Evolutionary conservation across 2,888 invertebrate genomes (phyloP).

Genomic region (Scaptomyza caliginosa): DNA sequence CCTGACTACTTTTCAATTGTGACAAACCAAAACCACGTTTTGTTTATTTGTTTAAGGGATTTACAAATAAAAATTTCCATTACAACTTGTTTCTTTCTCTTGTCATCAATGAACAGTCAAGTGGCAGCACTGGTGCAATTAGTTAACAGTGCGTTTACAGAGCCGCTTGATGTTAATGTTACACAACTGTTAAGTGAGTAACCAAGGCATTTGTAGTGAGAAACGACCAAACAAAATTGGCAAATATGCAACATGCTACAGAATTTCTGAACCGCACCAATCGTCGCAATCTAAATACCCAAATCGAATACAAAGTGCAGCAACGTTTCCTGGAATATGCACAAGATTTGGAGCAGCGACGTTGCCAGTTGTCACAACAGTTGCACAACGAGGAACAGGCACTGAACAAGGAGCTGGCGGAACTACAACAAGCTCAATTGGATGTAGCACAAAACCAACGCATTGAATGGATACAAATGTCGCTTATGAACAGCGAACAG

Average conservation of each 20-base stretch:
- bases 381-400: slow-evolving; percentile 30
- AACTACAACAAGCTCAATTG: slow-evolving; percentile 21
- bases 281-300: slow-evolving; percentile 54
- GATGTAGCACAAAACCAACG: slow-evolving; percentile 42
- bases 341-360: slow-evolving; percentile 52
- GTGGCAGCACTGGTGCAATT: neutral
- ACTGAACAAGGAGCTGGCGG: slow-evolving; percentile 35
- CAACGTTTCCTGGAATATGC: slow-evolving; percentile 38
- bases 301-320: slow-evolving; percentile 44
- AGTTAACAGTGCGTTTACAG: neutral
- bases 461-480: slow-evolving; percentile 62
- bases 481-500: slow-evolving; percentile 38
- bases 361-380: slow-evolving; percentile 31
- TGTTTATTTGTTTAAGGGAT: neutral
- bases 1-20: neutral
- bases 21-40: neutral
- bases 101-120: neutral
- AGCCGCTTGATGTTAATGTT: neutral
- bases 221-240: slow-evolving; percentile 15
- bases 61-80: neutral
- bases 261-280: slow-evolving; percentile 61
- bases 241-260: slow-evolving; percentile 37
- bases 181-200: slow-evolving; percentile 5
- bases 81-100: neutral
- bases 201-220: slow-evolving; percentile 17